Conservation (phyloP, 2,113 vertebrate genomes). For the Anarhynchus alexandrinus region DNA sequence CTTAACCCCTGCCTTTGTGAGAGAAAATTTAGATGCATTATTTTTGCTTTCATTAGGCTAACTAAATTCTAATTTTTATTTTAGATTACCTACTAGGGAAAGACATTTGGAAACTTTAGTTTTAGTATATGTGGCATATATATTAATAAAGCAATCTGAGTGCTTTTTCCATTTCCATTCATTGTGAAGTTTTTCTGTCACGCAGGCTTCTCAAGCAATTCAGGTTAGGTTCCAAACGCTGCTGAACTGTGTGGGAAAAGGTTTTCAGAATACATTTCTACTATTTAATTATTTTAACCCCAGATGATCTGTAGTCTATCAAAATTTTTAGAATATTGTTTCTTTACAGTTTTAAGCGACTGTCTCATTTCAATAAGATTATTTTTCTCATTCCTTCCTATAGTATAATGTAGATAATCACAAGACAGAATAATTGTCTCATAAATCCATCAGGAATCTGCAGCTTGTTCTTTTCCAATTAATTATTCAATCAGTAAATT, state of each 20-base stretch:
- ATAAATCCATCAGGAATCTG: conserved; percentile 98
- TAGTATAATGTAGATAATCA: conserved; percentile 94
- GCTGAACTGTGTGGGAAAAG: conserved; percentile 43
- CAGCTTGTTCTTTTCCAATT: conserved; percentile 93
- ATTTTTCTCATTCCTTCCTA: conserved; percentile 83
- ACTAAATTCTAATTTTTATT: background rate
- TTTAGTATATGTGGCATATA: background rate
- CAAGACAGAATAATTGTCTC: conserved; percentile 97
- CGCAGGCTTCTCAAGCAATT: background rate
- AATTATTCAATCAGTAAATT: conserved; percentile 96
- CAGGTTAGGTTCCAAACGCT: conserved; percentile 7
- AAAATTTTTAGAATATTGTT: conserved; percentile 73
- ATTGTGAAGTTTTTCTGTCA: conserved; percentile 8
- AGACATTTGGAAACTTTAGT: conserved; percentile 4
- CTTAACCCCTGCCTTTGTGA: conserved; percentile 19
- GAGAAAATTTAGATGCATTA: background rate
- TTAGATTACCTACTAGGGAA: background rate
- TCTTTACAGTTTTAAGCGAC: conserved; percentile 75
- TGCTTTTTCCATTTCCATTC: background rate
- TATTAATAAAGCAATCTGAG: conserved; percentile 29
- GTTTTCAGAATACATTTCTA: conserved; percentile 54
- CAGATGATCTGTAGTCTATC: conserved; percentile 57
- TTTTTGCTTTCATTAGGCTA: conserved; percentile 17
- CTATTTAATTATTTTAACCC: conserved; percentile 62
- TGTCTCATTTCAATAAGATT: conserved; percentile 81